Conservation (phyloP, 2,797 vertebrate species). For the Rousettus madagascariensis region DNA sequence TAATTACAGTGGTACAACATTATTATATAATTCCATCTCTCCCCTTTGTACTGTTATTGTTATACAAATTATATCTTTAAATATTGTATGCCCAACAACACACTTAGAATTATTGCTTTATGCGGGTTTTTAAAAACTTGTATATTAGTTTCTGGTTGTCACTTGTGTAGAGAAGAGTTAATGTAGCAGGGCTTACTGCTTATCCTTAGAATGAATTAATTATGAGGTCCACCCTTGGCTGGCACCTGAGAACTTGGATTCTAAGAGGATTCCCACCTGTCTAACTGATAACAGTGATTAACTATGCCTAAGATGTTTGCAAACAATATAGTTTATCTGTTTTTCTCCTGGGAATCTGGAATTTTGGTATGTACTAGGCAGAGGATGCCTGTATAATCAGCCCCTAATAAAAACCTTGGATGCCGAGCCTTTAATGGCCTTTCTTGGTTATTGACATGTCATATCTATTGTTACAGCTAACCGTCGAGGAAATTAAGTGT, state of each 20-base stretch:
- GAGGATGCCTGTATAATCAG: neutral
- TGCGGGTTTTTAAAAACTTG: neutral
- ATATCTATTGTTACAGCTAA: neutral
- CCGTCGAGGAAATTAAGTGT: neutral
- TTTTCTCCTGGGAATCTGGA: neutral
- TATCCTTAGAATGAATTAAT: neutral
- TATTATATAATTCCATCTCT: neutral
- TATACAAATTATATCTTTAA: neutral
- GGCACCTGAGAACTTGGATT: neutral
- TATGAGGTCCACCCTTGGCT: neutral
- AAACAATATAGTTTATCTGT: neutral
- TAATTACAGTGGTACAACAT: neutral
- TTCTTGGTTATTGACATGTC: neutral
- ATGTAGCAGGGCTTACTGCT: neutral
- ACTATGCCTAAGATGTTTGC: neutral
- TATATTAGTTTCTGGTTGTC: neutral
- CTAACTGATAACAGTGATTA: neutral
- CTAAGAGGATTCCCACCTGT: neutral
- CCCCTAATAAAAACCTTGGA: neutral
- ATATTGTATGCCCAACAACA: neutral
- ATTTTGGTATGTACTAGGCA: neutral
- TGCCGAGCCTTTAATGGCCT: neutral
- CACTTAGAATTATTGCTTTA: neutral
- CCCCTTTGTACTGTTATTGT: neutral
- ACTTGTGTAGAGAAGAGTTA: conserved; percentile 6